Evolutionary conservation across 2,797 vertebrate genomes (phyloP).

Genomic region (Sylvilagus floridanus): DNA sequence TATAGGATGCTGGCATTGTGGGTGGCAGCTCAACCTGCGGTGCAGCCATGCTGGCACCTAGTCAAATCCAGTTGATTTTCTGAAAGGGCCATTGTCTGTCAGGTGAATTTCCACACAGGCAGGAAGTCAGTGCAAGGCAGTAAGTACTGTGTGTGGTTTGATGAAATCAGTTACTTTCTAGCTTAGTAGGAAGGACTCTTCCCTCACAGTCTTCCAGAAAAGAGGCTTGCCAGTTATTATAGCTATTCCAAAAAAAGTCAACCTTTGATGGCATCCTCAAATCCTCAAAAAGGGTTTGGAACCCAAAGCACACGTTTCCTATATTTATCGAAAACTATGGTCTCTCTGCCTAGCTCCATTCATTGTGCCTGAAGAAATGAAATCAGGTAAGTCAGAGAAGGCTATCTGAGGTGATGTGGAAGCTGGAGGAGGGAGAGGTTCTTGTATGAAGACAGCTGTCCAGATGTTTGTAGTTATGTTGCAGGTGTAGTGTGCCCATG

Average conservation of each 20-base stretch:
- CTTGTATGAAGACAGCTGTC: background rate
- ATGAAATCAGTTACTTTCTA: background rate
- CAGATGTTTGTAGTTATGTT: background rate
- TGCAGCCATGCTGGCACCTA: background rate
- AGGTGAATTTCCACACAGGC: background rate
- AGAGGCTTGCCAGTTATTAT: background rate
- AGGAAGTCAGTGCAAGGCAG: background rate
- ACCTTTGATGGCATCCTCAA: background rate
- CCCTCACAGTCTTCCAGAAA: background rate
- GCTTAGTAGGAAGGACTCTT: constrained; percentile 1
- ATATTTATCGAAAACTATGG: constrained; percentile 42
- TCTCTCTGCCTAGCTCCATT: constrained; percentile 23
- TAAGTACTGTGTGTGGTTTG: background rate
- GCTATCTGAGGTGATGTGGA: background rate
- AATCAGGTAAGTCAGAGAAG: constrained; percentile 43
- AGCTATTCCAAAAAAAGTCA: constrained; percentile 18
- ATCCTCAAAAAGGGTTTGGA: constrained; percentile 36
- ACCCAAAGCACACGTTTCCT: constrained; percentile 29
- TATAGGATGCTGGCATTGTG: too few species aligned
- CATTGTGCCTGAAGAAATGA: constrained; percentile 35
- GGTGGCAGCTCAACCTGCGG: too few species aligned
- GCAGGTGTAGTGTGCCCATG: background rate
- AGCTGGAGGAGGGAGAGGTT: background rate
- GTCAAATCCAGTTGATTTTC: background rate
- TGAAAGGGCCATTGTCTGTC: background rate